Percentiles rank a stretch among this genome's conserved stretches.
Evolutionary conservation across 2,113 vertebrate genomes (phyloP).

Genomic region (Microcebus lehilahytsara): DNA sequence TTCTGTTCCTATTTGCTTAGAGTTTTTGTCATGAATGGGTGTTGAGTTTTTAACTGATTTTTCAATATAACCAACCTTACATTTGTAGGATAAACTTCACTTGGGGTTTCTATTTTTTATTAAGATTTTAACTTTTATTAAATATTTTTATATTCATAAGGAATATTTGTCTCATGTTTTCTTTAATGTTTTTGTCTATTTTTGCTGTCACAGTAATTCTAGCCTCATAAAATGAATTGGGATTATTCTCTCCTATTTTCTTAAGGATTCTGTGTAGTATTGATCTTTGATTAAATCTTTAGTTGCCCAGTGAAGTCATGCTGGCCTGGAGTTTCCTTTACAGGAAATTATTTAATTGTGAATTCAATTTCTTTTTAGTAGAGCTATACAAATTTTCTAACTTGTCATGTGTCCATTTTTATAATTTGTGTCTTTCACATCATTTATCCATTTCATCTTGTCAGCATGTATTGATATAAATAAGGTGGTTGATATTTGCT

Average conservation of each 20-base stretch:
- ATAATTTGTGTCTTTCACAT: neutral
- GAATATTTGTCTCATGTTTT: neutral
- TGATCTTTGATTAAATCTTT: conserved; percentile 3
- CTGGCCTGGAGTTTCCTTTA: conserved; percentile 11
- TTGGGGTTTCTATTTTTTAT: neutral
- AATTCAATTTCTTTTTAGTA: neutral
- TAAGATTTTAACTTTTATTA: neutral
- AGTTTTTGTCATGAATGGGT: neutral
- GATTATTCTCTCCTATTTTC: neutral
- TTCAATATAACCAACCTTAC: neutral
- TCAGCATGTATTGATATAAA: neutral
- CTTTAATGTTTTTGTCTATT: neutral
- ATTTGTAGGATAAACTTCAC: neutral
- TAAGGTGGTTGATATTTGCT: neutral
- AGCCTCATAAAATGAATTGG: neutral
- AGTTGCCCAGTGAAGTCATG: neutral
- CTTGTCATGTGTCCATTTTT: neutral
- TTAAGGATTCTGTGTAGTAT: neutral
- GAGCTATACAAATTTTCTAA: neutral
- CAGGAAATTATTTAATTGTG: neutral
- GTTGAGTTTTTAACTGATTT: neutral
- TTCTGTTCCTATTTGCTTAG: neutral
- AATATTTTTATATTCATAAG: neutral
- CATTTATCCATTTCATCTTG: neutral
- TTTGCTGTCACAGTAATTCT: neutral